Percentiles rank a stretch among this genome's conserved stretches.
phyloP scores from a whole-genome alignment of 2,797 vertebrate species.

The Scomberomorus guttatus region DNA sequence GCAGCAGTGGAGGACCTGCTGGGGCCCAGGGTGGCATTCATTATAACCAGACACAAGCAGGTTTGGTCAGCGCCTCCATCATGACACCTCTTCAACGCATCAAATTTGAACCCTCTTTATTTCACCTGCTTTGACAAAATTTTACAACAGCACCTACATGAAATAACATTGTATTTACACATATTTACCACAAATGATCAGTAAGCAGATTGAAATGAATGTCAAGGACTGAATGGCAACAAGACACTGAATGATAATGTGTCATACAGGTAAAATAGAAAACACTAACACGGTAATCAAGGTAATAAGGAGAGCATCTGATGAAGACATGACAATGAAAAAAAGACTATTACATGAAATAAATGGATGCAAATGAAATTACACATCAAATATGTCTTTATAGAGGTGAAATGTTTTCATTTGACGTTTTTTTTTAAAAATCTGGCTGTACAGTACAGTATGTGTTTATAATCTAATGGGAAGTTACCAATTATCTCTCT shows the following conservation, averaged over 20 bases:
- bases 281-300: conserved; percentile 30
- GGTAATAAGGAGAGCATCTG: conserved; percentile 32
- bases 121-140: conserved; percentile 29
- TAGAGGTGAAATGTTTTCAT: conserved; percentile 48
- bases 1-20: conserved; percentile 81
- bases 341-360: conserved; percentile 28
- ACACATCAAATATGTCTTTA: conserved; percentile 37
- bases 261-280: conserved; percentile 45
- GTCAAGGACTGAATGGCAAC: conserved; percentile 21
- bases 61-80: conserved; percentile 71
- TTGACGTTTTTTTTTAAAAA: conserved; percentile 34
- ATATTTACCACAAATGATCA: conserved; percentile 23
- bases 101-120: conserved; percentile 14
- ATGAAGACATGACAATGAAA: conserved; percentile 24
- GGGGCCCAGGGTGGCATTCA: conserved; percentile 83
- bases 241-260: conserved; percentile 34
- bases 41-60: conserved; percentile 79
- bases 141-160: neutral
- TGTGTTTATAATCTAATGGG: conserved; percentile 75
- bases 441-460: conserved; percentile 38
- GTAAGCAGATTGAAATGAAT: conserved; percentile 30
- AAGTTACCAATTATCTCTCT: conserved; percentile 78
- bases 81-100: conserved; percentile 44
- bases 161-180: conserved; percentile 20
- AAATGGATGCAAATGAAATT: conserved; percentile 59